phyloP scores from a whole-genome alignment of 2,797 vertebrate genomes.

The Pteronotus mesoamericanus region DNA sequence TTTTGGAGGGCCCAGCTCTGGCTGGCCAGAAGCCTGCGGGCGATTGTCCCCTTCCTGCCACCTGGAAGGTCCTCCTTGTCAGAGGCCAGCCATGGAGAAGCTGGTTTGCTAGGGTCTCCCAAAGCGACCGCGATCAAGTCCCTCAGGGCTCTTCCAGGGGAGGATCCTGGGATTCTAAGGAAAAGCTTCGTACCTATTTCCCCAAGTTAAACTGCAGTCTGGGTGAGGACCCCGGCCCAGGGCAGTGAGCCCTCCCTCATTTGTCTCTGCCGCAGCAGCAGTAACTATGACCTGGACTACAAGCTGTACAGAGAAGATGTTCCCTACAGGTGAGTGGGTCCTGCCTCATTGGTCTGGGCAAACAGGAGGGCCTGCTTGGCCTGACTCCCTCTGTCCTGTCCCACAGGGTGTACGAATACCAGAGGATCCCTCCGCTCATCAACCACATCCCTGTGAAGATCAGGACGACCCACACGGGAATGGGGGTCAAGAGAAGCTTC shows the following conservation, averaged over 20 bases:
- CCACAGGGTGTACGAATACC: slow-evolving; percentile 65
- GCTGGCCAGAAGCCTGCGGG: not conserved
- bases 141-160: not conserved
- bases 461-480: not conserved
- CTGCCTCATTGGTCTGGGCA: not conserved
- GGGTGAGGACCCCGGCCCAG: not conserved
- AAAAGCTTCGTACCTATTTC: not conserved
- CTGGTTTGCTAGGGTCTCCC: slow-evolving; percentile 1
- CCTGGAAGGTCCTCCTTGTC: not conserved
- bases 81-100: not conserved
- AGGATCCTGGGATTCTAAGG: not conserved
- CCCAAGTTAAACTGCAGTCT: not conserved
- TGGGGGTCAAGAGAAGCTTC: slow-evolving; percentile 57
- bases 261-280: slow-evolving; percentile 45
- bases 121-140: not conserved
- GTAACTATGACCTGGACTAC: slow-evolving; percentile 54
- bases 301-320: slow-evolving; percentile 59
- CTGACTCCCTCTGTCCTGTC: not conserved
- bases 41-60: not conserved
- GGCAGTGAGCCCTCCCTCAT: not conserved
- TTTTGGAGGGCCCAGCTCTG: not conserved
- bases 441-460: slow-evolving; percentile 67
- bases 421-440: slow-evolving; percentile 74
- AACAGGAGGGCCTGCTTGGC: not conserved
- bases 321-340: slow-evolving; percentile 30